Evolutionary conservation across 2,113 vertebrate genomes (phyloP).

Genomic region (Pelusios castaneus): DNA sequence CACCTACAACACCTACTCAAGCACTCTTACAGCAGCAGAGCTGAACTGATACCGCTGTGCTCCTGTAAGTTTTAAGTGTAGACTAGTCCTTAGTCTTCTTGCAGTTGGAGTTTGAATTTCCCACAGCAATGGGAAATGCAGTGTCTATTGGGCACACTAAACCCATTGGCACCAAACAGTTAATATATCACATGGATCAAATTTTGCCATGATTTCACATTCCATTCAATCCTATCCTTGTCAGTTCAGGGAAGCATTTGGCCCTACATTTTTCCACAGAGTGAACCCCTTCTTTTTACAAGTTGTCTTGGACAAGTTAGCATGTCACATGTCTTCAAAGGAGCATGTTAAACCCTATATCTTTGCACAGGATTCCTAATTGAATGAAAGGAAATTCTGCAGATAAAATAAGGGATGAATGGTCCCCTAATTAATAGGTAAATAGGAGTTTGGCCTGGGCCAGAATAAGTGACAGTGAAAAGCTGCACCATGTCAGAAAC

Average conservation of each 20-base stretch:
- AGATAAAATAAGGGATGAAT: conserved; percentile 56
- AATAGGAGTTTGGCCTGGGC: conserved; percentile 49
- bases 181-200: not conserved
- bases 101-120: conserved; percentile 4
- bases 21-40: no score
- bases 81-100: not conserved
- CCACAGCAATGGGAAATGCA: not conserved
- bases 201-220: conserved; percentile 67
- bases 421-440: conserved; percentile 61
- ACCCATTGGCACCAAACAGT: not conserved
- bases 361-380: conserved; percentile 12
- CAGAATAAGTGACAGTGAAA: conserved; percentile 42
- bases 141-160: not conserved
- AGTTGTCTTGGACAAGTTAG: conserved; percentile 72
- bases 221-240: conserved; percentile 54
- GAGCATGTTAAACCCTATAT: conserved; percentile 55
- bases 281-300: conserved; percentile 56
- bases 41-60: no score
- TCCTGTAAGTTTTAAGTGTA: no score
- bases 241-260: conserved; percentile 46
- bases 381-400: conserved; percentile 68
- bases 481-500: conserved; percentile 30
- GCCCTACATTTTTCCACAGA: conserved; percentile 64
- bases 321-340: conserved; percentile 65
- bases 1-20: no score